Evolutionary conservation across 2,797 vertebrate genomes (phyloP), one percentile per base, ranked within the genome.

Genomic region (Bradypodion ventrale): DNA sequence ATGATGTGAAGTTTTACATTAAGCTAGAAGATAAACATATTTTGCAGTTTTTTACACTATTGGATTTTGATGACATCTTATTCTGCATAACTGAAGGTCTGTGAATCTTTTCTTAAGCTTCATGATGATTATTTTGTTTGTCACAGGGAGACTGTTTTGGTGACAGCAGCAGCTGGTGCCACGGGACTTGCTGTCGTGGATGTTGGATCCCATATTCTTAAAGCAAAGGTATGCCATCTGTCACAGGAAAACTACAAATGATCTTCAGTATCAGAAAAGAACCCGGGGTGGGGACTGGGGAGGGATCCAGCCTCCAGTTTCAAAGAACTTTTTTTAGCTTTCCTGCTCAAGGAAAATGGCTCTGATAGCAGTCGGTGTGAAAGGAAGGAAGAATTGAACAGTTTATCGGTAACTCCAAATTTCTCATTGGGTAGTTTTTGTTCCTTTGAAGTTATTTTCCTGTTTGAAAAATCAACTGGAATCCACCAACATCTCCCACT

Each of bases 141-240:
- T 74, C 74, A 40, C 79, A 95, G 94, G 86, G 95, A 95, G 76
- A 93, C 90, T 0, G 91, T 94, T 69, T 73, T 93, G 75, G 93
- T 94, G 87, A 95, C 90, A 0, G 94, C 94, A 35, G 94, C 93
- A 0, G 93, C 94, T 7, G 94, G 94, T 78, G 93, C 92, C 78
- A 92, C 92, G 4, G 94, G 94, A 42, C 94, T 93, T 5, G 93
- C 93, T 0, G 66, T 89, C 72, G 88, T 94, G 23, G 94, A 94
- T 29, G 75, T 94, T 72, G 93, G 92, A 10, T 77, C 89, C 44
- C 90, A 89, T 1, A 6, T 94, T 83, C 91, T 94, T 78, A 89
- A 88, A 56, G 92, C 94, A 75, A 94, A 95, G 93, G 94, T 94
- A 89, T 75, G 15, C 15, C n/a, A 7, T 44, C 21, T n/a, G 23